Evolutionary conservation across 2,797 vertebrate species (phyloP).

Genomic region (Thalassophryne amazonica): DNA sequence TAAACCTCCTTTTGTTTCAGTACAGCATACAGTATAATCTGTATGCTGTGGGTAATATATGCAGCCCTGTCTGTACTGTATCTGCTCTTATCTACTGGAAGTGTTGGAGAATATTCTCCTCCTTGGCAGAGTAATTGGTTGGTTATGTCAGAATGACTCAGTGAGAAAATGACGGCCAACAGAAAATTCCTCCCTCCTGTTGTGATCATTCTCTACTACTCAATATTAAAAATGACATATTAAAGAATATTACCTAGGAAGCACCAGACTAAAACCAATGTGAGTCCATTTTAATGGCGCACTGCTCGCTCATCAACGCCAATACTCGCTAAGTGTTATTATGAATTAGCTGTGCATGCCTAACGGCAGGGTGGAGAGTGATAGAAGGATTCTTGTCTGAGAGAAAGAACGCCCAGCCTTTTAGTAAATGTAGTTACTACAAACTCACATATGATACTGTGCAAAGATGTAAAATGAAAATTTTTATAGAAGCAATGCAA

Average conservation of each 20-base stretch:
- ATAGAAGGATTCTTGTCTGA: conserved; percentile 30
- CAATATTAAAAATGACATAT: conserved; percentile 64
- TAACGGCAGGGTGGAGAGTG: conserved; percentile 30
- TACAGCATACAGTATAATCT: conserved; percentile 9
- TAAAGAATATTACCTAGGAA: conserved; percentile 69
- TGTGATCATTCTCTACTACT: conserved; percentile 58
- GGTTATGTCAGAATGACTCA: conserved; percentile 55
- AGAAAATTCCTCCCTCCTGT: conserved; percentile 61
- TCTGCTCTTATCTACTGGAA: conserved; percentile 5
- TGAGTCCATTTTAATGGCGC: conserved; percentile 62
- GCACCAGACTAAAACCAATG: conserved; percentile 62
- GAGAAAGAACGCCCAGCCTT: conserved; percentile 26
- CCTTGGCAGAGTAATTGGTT: conserved; percentile 60
- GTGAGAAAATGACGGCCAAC: conserved; percentile 59
- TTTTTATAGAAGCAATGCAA: too few relatives aligned
- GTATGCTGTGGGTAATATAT: conserved; percentile 18
- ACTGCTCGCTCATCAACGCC: conserved; percentile 48
- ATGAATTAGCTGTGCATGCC: conserved; percentile 57
- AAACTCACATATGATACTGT: conserved; percentile 13
- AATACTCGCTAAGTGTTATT: conserved; percentile 63
- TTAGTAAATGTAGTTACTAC: conserved; percentile 14
- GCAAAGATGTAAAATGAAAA: too few relatives aligned
- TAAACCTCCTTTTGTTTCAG: conserved; percentile 1
- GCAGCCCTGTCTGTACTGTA: conserved; percentile 23
- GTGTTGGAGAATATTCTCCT: conserved; percentile 38